A percentile compares a stretch with the other conserved stretches of the same genome.
phyloP scores from a whole-genome alignment of 2,888 invertebrate genomes.

The Perithous albicinctus region DNA sequence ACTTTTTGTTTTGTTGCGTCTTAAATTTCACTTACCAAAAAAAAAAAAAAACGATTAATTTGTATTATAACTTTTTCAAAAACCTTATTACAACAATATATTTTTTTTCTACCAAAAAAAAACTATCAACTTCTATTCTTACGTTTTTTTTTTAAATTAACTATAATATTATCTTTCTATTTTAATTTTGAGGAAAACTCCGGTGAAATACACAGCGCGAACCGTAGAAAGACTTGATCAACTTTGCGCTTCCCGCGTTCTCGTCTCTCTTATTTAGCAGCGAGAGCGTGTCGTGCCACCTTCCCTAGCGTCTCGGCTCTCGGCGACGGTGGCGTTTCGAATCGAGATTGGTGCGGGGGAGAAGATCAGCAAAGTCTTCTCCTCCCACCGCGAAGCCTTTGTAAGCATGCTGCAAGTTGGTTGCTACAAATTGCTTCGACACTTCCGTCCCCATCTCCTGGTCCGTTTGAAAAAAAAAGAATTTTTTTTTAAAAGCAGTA shows the following conservation, averaged over 20 bases:
- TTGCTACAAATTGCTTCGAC: conserved; percentile 1
- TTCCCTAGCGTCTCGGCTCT: conserved; percentile 62
- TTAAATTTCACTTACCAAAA: too few relatives aligned
- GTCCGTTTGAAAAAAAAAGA: not conserved
- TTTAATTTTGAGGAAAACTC: not conserved
- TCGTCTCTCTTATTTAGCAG: conserved; percentile 73
- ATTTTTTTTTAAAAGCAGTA: not conserved
- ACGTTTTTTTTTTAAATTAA: not conserved
- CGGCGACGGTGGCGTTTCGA: conserved; percentile 9
- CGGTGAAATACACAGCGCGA: conserved; percentile 17
- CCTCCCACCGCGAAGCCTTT: conserved; percentile 3
- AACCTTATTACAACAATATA: too few relatives aligned
- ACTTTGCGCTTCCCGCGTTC: conserved; percentile 69
- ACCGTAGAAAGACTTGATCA: conserved; percentile 70
- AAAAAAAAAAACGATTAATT: not conserved
- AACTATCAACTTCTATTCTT: not conserved
- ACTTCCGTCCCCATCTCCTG: not conserved
- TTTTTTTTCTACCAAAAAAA: too few relatives aligned
- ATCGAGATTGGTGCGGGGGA: conserved; percentile 25
- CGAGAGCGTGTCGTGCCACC: conserved; percentile 56
- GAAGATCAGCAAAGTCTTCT: conserved; percentile 45
- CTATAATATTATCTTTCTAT: not conserved
- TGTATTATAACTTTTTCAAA: not conserved
- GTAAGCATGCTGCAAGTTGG: not conserved
- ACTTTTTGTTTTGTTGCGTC: too few relatives aligned